These are phyloP conservation scores for Dorcus parallelipipedus DNA, from an alignment of 2,888 invertebrate genomes.

Conservation along the genomic window DNA sequence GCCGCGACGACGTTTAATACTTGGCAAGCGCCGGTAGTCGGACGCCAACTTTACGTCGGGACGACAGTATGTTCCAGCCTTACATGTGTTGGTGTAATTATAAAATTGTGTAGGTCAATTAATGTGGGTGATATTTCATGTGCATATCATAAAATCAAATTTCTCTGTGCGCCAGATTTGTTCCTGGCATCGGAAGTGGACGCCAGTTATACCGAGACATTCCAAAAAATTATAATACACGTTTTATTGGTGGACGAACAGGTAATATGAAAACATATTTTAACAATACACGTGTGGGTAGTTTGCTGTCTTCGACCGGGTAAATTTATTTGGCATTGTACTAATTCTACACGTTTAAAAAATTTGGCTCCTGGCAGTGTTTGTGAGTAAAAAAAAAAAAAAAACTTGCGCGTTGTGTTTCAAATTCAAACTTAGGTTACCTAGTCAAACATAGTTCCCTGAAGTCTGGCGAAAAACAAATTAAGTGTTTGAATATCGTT, in stretches of 20 bases:
- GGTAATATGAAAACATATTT: slow-evolving; percentile 1
- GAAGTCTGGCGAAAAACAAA: too few relatives aligned
- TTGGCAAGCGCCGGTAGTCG: slow-evolving; percentile 16
- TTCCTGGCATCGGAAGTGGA: background rate
- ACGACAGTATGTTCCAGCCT: slow-evolving; percentile 7
- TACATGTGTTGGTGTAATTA: slow-evolving; percentile 8
- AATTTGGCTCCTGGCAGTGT: too few relatives aligned
- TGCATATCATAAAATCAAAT: background rate
- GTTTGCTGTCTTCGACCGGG: background rate
- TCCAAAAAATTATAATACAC: background rate
- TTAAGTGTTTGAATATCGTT: too few relatives aligned
- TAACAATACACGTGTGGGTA: background rate
- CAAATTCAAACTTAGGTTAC: too few relatives aligned
- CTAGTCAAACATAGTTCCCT: too few relatives aligned
- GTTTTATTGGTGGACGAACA: background rate
- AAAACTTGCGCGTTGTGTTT: too few relatives aligned
- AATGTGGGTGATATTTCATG: background rate
- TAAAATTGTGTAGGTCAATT: slow-evolving; percentile 9
- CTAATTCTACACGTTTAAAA: too few relatives aligned
- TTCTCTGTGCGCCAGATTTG: background rate
- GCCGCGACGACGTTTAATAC: slow-evolving; percentile 21
- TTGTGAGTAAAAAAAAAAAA: too few relatives aligned
- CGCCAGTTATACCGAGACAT: background rate
- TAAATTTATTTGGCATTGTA: too few relatives aligned
- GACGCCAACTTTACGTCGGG: slow-evolving; percentile 13